A percentile compares a stretch with the other conserved stretches of the same genome.
Conservation (phyloP, 2,113 vertebrate species). For the Leucoraja erinaceus region DNA sequence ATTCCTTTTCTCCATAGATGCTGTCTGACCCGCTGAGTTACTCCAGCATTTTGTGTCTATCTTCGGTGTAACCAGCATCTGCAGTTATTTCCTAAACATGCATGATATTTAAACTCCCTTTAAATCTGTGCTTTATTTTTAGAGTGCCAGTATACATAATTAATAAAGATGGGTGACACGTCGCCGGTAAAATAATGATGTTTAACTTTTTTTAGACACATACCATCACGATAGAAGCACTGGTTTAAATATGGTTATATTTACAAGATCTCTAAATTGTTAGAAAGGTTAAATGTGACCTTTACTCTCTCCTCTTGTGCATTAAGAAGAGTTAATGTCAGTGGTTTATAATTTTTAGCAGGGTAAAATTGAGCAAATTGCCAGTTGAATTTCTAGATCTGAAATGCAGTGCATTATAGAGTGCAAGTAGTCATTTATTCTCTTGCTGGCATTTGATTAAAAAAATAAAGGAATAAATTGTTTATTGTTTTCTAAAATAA, state of each 20-base stretch:
- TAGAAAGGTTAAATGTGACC: background rate
- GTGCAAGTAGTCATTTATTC: background rate
- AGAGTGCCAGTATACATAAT: too few relatives aligned
- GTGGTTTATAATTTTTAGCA: background rate
- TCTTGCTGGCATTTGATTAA: background rate
- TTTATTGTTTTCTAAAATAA: background rate
- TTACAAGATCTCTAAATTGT: conserved; percentile 2
- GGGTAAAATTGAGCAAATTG: background rate
- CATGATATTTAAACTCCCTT: too few relatives aligned
- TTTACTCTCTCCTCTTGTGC: background rate
- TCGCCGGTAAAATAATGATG: too few relatives aligned
- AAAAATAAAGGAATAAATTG: background rate
- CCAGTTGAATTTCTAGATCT: background rate
- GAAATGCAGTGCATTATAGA: background rate
- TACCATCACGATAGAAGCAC: too few relatives aligned
- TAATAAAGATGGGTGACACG: too few relatives aligned
- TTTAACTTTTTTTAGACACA: too few relatives aligned
- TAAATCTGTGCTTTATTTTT: too few relatives aligned
- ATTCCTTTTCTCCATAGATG: too few relatives aligned
- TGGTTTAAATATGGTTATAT: background rate
- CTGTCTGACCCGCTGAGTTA: too few relatives aligned
- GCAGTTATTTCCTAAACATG: too few relatives aligned
- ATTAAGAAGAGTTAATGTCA: background rate
- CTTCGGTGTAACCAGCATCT: too few relatives aligned
- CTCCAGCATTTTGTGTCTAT: too few relatives aligned